phyloP scores from a whole-genome alignment of 1,140 invertebrate genomes.

The Brachionus sp. region DNA sequence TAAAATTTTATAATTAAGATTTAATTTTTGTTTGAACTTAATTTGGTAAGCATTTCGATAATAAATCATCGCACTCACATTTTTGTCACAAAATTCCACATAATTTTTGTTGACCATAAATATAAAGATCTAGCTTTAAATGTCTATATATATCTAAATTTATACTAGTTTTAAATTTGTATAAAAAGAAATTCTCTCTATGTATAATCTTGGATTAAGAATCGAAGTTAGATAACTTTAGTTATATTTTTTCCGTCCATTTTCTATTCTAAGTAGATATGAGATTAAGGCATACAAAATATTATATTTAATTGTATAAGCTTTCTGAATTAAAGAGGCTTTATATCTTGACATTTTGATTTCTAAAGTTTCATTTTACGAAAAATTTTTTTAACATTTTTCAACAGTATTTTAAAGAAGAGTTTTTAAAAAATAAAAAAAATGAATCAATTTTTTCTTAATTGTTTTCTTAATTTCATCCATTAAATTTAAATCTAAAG shows the following conservation, averaged over 20 bases:
- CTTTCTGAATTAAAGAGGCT: background rate
- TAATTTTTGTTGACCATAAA: background rate
- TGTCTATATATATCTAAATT: background rate
- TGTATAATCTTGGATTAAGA: background rate
- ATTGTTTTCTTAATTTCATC: background rate
- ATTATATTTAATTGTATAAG: conserved; percentile 19
- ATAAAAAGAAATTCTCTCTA: background rate
- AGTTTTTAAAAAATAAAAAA: background rate
- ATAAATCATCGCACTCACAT: background rate
- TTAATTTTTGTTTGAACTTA: background rate
- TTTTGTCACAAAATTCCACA: background rate
- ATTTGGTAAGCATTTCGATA: background rate
- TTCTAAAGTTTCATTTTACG: background rate
- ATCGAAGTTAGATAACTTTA: background rate
- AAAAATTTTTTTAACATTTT: background rate
- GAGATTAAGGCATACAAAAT: background rate
- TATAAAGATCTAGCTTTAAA: background rate
- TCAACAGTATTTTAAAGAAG: background rate
- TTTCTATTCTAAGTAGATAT: background rate
- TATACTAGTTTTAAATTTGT: background rate
- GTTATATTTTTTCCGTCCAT: background rate
- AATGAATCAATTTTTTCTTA: background rate
- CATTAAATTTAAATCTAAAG: background rate
- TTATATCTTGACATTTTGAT: background rate
- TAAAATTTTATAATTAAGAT: background rate